phyloP scores from a whole-genome alignment of 2,113 vertebrate genomes.

The Elephantulus edwardii region DNA sequence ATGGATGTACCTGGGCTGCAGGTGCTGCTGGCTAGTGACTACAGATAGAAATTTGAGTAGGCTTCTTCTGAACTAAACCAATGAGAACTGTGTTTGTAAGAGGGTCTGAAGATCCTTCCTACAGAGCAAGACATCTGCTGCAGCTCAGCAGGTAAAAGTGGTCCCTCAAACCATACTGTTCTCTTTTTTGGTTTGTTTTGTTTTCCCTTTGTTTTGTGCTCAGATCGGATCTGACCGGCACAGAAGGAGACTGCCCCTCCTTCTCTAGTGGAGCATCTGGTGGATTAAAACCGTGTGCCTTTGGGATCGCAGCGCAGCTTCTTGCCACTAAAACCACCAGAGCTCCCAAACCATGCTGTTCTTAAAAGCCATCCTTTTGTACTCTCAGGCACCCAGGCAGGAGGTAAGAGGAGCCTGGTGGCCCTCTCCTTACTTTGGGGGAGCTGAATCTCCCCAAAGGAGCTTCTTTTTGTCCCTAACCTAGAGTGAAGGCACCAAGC shows the following conservation, averaged over 20 bases:
- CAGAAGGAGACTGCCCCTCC: no score
- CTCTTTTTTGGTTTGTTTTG: no score
- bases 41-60: constrained; percentile 16
- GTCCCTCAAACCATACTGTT: neutral
- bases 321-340: no score
- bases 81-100: constrained; percentile 38
- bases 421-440: neutral
- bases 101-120: neutral
- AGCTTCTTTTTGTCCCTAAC: neutral
- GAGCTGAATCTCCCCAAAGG: neutral
- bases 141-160: neutral
- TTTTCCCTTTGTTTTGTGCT: no score
- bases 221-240: no score
- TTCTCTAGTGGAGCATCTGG: no score
- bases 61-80: constrained; percentile 54
- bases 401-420: neutral
- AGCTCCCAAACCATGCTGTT: no score
- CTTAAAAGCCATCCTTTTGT: neutral
- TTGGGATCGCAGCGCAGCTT: no score
- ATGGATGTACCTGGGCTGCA: neutral
- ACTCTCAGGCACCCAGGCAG: neutral
- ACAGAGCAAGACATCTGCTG: neutral
- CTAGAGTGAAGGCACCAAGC: neutral
- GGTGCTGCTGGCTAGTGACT: neutral
- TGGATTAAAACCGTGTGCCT: no score